Evolutionary conservation across 2,113 vertebrate species (phyloP).

Genomic region (Ia io): DNA sequence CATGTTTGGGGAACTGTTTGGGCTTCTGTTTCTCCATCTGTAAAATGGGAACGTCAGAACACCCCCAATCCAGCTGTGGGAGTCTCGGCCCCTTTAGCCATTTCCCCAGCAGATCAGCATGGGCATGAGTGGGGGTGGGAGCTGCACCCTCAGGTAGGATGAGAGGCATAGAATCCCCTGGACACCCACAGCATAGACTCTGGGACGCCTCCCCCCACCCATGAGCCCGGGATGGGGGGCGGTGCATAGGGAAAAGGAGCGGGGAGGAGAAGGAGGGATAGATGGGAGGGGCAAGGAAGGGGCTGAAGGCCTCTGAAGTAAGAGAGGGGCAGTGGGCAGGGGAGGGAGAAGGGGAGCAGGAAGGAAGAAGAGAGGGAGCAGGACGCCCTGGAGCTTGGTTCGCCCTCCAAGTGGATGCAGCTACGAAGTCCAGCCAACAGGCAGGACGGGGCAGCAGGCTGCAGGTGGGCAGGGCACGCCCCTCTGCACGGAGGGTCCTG

Average conservation of each 20-base stretch:
- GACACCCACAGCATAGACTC: neutral
- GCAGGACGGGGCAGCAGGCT: neutral
- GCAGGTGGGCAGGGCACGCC: rapidly evolving
- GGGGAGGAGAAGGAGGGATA: neutral
- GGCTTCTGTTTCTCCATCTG: neutral
- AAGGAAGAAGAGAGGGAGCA: neutral
- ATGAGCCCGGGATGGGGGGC: neutral
- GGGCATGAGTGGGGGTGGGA: neutral
- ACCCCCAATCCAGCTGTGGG: neutral
- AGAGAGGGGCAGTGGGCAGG: neutral
- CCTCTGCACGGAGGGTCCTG: neutral
- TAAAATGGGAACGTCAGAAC: neutral
- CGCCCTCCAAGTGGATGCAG: neutral
- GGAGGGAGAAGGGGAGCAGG: neutral
- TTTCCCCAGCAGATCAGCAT: neutral
- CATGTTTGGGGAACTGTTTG: neutral
- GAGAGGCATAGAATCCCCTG: neutral
- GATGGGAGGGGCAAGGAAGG: rapidly evolving
- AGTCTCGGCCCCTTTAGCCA: neutral
- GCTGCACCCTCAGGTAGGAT: neutral
- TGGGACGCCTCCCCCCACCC: neutral
- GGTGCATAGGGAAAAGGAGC: neutral
- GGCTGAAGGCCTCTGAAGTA: neutral
- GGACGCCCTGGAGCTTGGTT: neutral
- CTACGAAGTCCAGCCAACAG: neutral